Evolutionary conservation across 2,888 invertebrate genomes (phyloP).

Genomic region (Frankliniella fusca): DNA sequence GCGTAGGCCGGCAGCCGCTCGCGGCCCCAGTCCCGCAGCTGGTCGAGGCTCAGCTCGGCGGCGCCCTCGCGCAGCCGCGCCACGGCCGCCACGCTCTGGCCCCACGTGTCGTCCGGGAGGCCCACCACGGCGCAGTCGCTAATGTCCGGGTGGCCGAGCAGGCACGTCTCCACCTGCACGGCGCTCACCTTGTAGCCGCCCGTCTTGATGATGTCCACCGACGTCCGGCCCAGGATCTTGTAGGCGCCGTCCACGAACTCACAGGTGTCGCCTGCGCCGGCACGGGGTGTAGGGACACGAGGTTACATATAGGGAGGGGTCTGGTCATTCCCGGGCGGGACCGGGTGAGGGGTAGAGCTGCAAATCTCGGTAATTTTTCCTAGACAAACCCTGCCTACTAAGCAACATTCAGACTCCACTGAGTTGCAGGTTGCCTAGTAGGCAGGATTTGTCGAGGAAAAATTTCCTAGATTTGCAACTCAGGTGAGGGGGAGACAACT

Average conservation of each 20-base stretch:
- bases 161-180: constrained; percentile 73
- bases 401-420: too few species aligned
- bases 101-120: constrained; percentile 71
- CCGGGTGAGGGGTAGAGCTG: too few species aligned
- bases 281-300: too few species aligned
- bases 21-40: constrained; percentile 59
- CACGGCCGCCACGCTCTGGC: constrained; percentile 66
- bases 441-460: too few species aligned
- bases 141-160: constrained; percentile 69
- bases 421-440: too few species aligned
- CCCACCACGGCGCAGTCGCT: constrained; percentile 76
- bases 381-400: too few species aligned
- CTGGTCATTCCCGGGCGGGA: too few species aligned
- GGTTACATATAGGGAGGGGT: too few species aligned
- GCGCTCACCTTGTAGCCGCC: constrained; percentile 86
- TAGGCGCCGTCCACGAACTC: constrained; percentile 59
- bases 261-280: constrained; percentile 63
- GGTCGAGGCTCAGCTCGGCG: constrained; percentile 48
- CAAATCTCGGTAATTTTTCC: too few species aligned
- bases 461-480: too few species aligned
- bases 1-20: constrained; percentile 67
- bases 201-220: constrained; percentile 81
- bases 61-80: constrained; percentile 46
- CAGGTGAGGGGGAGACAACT: too few species aligned
- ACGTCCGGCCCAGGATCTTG: constrained; percentile 75